phyloP scores from a whole-genome alignment of 2,888 invertebrate genomes.

The Caenorhabditis sulstoni region DNA sequence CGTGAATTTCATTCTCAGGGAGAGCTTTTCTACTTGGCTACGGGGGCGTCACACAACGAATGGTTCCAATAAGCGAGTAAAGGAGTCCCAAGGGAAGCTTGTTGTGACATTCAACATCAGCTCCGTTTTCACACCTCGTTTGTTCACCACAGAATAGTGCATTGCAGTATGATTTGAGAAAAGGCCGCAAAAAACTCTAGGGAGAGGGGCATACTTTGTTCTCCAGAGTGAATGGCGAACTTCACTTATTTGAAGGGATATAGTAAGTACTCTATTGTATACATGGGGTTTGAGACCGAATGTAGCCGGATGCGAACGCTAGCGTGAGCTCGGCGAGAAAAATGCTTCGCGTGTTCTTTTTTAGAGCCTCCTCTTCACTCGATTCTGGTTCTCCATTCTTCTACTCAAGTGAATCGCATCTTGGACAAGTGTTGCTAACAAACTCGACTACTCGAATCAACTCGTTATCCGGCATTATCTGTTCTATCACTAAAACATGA shows the following conservation, averaged over 20 bases:
- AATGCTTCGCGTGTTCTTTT: neutral
- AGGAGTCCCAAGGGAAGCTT: neutral
- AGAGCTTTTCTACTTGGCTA: too few relatives aligned
- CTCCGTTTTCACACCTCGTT: neutral
- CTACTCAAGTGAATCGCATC: neutral
- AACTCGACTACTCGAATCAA: neutral
- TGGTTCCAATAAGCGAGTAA: conserved; percentile 14
- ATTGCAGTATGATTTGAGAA: neutral
- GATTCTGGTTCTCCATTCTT: neutral
- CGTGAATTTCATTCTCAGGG: too few relatives aligned
- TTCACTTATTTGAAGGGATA: too few relatives aligned
- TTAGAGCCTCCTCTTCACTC: neutral
- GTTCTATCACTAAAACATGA: too few relatives aligned
- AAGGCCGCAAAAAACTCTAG: neutral
- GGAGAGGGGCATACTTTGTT: too few relatives aligned
- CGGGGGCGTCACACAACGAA: too few relatives aligned
- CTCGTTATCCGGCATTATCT: neutral
- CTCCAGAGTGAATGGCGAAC: too few relatives aligned
- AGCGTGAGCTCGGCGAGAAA: neutral
- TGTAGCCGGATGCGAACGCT: too few relatives aligned
- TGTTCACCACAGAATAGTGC: conserved; percentile 1
- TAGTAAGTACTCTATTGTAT: too few relatives aligned
- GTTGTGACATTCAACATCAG: neutral
- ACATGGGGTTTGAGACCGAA: too few relatives aligned
- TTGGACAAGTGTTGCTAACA: conserved; percentile 12